These are phyloP conservation scores for Tenthredo livida DNA, from an alignment of 2,888 invertebrate genomes.

Conservation along the genomic window DNA sequence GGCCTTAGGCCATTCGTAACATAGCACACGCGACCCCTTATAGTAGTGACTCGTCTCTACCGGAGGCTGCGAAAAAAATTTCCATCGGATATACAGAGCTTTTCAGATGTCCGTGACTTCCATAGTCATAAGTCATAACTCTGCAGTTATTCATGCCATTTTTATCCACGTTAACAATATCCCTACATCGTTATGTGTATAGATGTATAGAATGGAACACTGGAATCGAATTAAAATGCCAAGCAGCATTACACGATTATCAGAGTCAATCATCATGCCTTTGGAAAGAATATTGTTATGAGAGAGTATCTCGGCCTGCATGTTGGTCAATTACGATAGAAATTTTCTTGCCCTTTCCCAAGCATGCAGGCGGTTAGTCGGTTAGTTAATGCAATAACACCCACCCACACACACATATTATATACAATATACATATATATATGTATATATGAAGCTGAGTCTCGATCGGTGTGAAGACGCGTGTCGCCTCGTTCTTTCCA, in stretches of 20 bases:
- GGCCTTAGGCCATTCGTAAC: conserved; percentile 41
- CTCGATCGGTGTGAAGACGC: background rate
- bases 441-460: background rate
- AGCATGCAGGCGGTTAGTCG: conserved; percentile 9
- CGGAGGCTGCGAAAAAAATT: conserved; percentile 19
- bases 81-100: conserved; percentile 9
- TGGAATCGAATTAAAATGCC: conserved; percentile 45
- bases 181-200: background rate
- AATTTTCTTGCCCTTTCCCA: conserved; percentile 26
- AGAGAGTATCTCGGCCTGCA: conserved; percentile 12
- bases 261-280: conserved; percentile 15
- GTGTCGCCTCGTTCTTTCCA: background rate
- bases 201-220: background rate
- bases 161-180: conserved; percentile 6
- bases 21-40: conserved; percentile 28
- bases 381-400: background rate
- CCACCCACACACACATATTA: no score
- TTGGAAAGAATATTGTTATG: background rate
- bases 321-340: conserved; percentile 22
- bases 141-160: background rate
- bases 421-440: no score
- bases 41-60: conserved; percentile 17
- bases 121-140: conserved; percentile 23
- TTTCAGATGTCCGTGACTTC: conserved; percentile 18
- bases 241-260: background rate